A percentile compares a stretch with the other conserved stretches of the same genome.
Evolutionary conservation across 2,797 vertebrate genomes (phyloP).

Genomic region (Poecilia wingei): DNA sequence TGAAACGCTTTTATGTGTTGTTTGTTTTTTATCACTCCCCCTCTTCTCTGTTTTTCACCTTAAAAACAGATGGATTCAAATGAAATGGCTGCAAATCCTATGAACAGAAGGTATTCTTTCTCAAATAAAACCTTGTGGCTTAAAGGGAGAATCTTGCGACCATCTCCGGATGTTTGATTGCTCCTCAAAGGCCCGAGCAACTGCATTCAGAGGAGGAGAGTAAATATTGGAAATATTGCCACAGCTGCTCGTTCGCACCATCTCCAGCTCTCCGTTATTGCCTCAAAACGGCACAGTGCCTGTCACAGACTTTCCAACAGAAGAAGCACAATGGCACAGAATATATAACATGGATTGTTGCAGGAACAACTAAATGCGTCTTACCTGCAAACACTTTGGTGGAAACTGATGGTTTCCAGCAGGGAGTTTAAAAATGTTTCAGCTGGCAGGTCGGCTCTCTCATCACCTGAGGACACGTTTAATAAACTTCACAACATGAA

Average conservation of each 20-base stretch:
- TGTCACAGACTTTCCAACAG: slow-evolving; percentile 27
- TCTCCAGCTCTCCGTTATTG: slow-evolving; percentile 54
- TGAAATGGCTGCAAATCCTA: slow-evolving; percentile 98
- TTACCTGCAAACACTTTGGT: slow-evolving; percentile 17
- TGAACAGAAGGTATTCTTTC: slow-evolving; percentile 98
- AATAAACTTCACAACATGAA: slow-evolving; percentile 43
- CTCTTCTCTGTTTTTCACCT: slow-evolving; percentile 86
- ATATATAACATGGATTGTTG: slow-evolving; percentile 22
- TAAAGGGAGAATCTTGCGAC: slow-evolving; percentile 92
- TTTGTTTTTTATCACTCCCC: slow-evolving; percentile 82
- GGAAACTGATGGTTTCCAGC: slow-evolving; percentile 49
- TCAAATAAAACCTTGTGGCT: slow-evolving; percentile 89
- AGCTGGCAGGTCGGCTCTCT: slow-evolving; percentile 61
- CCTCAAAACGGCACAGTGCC: slow-evolving; percentile 38
- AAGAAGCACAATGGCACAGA: slow-evolving; percentile 40
- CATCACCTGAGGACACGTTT: slow-evolving; percentile 60
- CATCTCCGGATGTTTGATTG: slow-evolving; percentile 91
- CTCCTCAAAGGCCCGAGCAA: slow-evolving; percentile 78
- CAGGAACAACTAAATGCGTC: slow-evolving; percentile 9
- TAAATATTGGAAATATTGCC: slow-evolving; percentile 80
- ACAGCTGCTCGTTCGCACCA: slow-evolving; percentile 71
- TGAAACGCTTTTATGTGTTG: slow-evolving; percentile 84
- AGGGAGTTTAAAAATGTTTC: slow-evolving; percentile 50
- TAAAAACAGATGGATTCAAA: slow-evolving; percentile 98
- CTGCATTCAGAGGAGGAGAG: slow-evolving; percentile 74